Evolutionary conservation across 2,797 vertebrate species (phyloP).

Genomic region (Neoniphon sammara): DNA sequence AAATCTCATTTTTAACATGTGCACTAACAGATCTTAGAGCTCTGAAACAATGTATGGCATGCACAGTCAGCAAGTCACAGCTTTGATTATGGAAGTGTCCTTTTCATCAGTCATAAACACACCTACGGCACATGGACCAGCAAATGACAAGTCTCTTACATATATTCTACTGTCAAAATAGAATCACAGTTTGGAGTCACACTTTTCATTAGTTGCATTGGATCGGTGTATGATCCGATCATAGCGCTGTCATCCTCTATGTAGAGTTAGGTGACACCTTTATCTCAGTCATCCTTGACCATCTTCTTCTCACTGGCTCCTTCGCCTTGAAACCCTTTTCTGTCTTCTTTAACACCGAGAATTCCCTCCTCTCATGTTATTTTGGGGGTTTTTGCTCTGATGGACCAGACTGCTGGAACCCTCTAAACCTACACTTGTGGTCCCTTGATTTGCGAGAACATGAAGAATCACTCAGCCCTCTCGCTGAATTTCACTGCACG

Average conservation of each 20-base stretch:
- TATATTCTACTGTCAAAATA: slow-evolving; percentile 4
- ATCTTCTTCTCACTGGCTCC: slow-evolving; percentile 1
- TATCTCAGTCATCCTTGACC: too few species aligned
- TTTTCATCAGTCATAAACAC: slow-evolving; percentile 44
- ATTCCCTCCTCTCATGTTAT: too few species aligned
- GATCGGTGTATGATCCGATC: too few species aligned
- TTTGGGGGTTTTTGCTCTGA: background rate
- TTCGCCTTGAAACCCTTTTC: slow-evolving; percentile 11
- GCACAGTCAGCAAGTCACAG: background rate
- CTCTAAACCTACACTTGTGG: background rate
- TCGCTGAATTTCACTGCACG: background rate
- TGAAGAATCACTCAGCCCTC: background rate
- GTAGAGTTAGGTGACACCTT: too few species aligned
- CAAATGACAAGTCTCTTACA: background rate
- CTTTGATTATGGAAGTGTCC: slow-evolving; percentile 7
- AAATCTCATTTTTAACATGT: background rate
- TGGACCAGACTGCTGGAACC: background rate
- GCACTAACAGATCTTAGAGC: background rate
- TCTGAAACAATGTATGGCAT: slow-evolving; percentile 5
- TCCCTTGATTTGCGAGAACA: background rate
- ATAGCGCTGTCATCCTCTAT: too few species aligned
- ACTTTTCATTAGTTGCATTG: background rate
- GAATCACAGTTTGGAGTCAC: slow-evolving; percentile 1
- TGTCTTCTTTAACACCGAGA: slow-evolving; percentile 6
- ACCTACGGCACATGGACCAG: background rate